Evolutionary conservation across 2,113 vertebrate genomes (phyloP), one percentile per base, ranked within the genome.

Genomic region (Etheostoma cragini): DNA sequence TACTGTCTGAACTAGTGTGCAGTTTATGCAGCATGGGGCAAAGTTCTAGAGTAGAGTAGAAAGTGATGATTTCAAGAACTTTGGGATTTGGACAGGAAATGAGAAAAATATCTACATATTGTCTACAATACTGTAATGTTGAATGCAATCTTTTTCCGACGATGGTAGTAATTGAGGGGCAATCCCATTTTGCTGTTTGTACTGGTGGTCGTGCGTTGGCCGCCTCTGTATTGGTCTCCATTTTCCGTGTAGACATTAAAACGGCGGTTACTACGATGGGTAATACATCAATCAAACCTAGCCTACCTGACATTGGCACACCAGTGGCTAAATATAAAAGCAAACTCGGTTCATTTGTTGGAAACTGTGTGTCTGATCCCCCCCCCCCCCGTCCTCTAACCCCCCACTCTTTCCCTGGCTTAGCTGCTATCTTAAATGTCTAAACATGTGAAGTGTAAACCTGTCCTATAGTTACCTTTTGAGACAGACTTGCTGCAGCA

Each of bases 371-470:
- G 8, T 26, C 17, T 65, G 21, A 63, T 8, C 3, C 2, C 19
- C 17, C n/a, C n/a, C n/a, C n/a, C n/a, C 8, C 7, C 4, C n/a
- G 21, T 68, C 17, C 19, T 35, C 1, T 22, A 22, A n/a, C 52
- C 14, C 8, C 50, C 14, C 19, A 38, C 35, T 57, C 26, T 24
- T 33, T 47, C 5, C 16, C 38, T 5, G n/a, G 3, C 4, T 26
- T 0, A 1, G 50, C 15, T 24, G 35, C 13, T 19, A 56, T 54
- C 50, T 33, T 17, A 46, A 21, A 35, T 26, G 6, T 21, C 12
- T n/a, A 19, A 69, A 61, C n/a, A 53, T 21, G n/a, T 57, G 22
- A 38, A 47, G 49, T 54, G 33, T 63, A 61, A 74, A 67, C 3
- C 3, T 49, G 12, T 57, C 3, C 56, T 54, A 1, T 38, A 17